A percentile compares a stretch with the other conserved stretches of the same genome.
These are phyloP conservation scores for Liparis tanakae DNA, from an alignment of 2,797 vertebrate species.

Conservation along the genomic window DNA sequence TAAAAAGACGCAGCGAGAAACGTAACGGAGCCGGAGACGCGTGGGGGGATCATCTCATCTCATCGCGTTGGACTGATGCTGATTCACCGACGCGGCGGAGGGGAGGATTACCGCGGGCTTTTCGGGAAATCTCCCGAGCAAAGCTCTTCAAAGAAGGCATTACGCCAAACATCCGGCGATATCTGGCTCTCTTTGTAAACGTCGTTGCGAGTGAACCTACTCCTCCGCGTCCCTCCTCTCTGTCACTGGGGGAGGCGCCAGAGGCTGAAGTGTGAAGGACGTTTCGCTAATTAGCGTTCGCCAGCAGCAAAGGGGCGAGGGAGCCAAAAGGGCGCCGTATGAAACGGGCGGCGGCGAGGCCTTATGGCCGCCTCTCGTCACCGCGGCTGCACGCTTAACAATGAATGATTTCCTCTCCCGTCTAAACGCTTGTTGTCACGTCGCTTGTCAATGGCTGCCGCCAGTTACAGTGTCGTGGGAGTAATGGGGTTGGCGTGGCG, in stretches of 20 bases:
- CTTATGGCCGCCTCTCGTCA: constrained; percentile 66
- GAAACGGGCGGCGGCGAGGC: constrained; percentile 56
- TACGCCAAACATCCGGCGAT: constrained; percentile 74
- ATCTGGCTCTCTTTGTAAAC: constrained; percentile 77
- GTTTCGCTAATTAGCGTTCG: constrained; percentile 69
- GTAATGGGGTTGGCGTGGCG: constrained; percentile 67
- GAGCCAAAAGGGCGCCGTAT: constrained; percentile 52
- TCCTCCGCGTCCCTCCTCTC: constrained; percentile 67
- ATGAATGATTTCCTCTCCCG: constrained; percentile 80
- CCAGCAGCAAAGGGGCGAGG: constrained; percentile 59
- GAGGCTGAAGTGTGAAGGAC: constrained; percentile 66
- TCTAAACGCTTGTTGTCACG: constrained; percentile 76
- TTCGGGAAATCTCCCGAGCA: constrained; percentile 69
- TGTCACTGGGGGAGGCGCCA: constrained; percentile 38
- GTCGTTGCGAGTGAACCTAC: constrained; percentile 62
- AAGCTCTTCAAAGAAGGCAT: constrained; percentile 73
- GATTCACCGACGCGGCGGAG: constrained; percentile 66
- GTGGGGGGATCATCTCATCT: constrained; percentile 74
- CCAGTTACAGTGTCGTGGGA: constrained; percentile 66
- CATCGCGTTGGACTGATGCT: constrained; percentile 60
- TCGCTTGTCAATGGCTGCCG: constrained; percentile 65
- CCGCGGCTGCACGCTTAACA: constrained; percentile 70
- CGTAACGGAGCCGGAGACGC: constrained; percentile 46
- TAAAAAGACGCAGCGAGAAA: constrained; percentile 46
- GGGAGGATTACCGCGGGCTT: constrained; percentile 70